Percentiles rank a stretch among this genome's conserved stretches.
These are phyloP conservation scores for Sinohyriopsis cumingii DNA, from an alignment of 2,888 invertebrate genomes.

Conservation along the genomic window DNA sequence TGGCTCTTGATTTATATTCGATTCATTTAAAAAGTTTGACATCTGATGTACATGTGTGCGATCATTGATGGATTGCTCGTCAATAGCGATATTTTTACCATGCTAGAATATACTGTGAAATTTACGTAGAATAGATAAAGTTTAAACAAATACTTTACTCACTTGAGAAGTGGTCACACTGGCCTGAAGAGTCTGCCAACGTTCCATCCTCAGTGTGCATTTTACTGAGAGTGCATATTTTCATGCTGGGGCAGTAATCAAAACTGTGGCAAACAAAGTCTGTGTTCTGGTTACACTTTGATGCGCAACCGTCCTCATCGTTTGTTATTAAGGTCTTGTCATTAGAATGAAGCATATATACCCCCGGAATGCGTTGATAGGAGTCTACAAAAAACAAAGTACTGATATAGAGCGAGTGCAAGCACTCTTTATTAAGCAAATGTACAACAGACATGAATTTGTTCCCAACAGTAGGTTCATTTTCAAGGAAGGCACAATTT, in stretches of 20 bases:
- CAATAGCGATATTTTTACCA: too few relatives aligned
- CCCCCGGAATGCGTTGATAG: slow-evolving; percentile 27
- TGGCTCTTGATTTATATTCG: too few relatives aligned
- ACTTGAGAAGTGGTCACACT: slow-evolving; percentile 55
- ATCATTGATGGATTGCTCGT: too few relatives aligned
- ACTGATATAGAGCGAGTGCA: too few relatives aligned
- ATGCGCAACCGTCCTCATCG: slow-evolving; percentile 41
- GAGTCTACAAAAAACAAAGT: slow-evolving; percentile 16
- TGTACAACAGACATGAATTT: too few relatives aligned
- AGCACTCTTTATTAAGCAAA: too few relatives aligned
- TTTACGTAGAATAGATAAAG: too few relatives aligned
- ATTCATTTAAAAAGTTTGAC: too few relatives aligned
- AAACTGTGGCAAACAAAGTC: slow-evolving; percentile 51
- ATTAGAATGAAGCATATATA: slow-evolving; percentile 36
- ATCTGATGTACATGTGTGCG: too few relatives aligned
- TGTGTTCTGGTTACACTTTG: slow-evolving; percentile 33
- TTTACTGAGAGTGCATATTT: slow-evolving; percentile 46
- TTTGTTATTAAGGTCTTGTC: slow-evolving; percentile 29
- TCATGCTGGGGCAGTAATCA: slow-evolving; percentile 44
- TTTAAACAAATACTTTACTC: slow-evolving; percentile 8
- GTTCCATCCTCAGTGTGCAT: slow-evolving; percentile 38
- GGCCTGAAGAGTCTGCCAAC: slow-evolving; percentile 12
- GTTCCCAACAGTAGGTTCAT: too few relatives aligned
- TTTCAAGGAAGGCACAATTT: too few relatives aligned
- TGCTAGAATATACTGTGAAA: too few relatives aligned